Percentiles rank a stretch among this genome's conserved stretches.
Evolutionary conservation across 2,797 vertebrate genomes (phyloP).

Genomic region (Adelosebastes latens): DNA sequence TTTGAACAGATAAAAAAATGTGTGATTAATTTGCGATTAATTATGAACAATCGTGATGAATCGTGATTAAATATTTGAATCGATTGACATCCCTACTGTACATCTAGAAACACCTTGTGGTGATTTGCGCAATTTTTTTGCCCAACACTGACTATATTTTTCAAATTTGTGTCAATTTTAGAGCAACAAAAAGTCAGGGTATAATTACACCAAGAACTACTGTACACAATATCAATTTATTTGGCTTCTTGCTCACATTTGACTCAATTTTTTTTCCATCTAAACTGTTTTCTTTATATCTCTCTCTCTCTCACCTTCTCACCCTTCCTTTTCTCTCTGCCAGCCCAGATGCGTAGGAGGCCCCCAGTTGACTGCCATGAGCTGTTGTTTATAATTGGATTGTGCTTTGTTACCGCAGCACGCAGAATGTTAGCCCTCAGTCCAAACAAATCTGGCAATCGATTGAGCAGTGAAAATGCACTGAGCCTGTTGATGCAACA

Average conservation of each 20-base stretch:
- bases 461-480: constrained; percentile 3
- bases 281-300: background rate
- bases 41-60: too few species aligned
- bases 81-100: too few species aligned
- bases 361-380: background rate
- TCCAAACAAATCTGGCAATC: constrained; percentile 18
- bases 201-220: background rate
- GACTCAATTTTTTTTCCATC: background rate
- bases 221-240: background rate
- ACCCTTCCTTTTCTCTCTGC: background rate
- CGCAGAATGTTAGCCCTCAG: constrained; percentile 1
- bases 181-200: background rate
- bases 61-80: too few species aligned
- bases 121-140: background rate
- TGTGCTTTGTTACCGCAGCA: constrained; percentile 8
- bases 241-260: background rate
- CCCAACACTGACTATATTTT: background rate
- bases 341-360: background rate
- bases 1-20: too few species aligned
- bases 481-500: background rate
- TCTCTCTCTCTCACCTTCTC: background rate
- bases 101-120: background rate
- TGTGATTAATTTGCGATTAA: too few species aligned
- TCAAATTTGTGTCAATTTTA: background rate
- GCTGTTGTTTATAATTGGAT: constrained; percentile 19